phyloP scores from a whole-genome alignment of 2,888 invertebrate genomes.

The Lithophane leautieri region DNA sequence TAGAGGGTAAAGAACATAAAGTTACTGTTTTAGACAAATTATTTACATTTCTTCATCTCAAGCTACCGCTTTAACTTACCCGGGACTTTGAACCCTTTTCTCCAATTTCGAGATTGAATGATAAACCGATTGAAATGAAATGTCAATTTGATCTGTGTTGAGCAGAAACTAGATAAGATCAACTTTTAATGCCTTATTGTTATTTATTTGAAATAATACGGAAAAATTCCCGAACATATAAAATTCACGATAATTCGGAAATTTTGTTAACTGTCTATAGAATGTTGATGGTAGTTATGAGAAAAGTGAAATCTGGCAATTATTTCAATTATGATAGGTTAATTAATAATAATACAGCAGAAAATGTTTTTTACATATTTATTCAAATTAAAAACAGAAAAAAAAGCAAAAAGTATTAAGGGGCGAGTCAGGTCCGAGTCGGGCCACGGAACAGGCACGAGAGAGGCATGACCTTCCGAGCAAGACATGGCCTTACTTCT shows the following conservation, averaged over 20 bases:
- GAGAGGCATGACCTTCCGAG: neutral
- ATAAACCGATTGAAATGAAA: neutral
- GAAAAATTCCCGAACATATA: too few species aligned
- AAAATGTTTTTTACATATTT: conserved; percentile 14
- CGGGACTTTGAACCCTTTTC: neutral
- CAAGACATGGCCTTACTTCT: neutral
- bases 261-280: neutral
- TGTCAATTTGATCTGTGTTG: neutral
- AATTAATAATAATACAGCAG: neutral
- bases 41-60: too few species aligned
- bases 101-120: neutral
- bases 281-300: neutral
- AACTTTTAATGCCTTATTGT: neutral
- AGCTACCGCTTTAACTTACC: neutral
- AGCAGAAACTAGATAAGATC: neutral
- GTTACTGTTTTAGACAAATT: too few species aligned
- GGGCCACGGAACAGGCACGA: neutral
- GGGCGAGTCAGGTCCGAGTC: neutral
- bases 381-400: conserved; percentile 12
- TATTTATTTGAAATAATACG: neutral
- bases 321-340: neutral
- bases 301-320: neutral
- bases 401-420: conserved; percentile 3
- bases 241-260: neutral
- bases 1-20: neutral